phyloP scores from a whole-genome alignment of 2,113 vertebrate species.

The Empidonax alnorum region DNA sequence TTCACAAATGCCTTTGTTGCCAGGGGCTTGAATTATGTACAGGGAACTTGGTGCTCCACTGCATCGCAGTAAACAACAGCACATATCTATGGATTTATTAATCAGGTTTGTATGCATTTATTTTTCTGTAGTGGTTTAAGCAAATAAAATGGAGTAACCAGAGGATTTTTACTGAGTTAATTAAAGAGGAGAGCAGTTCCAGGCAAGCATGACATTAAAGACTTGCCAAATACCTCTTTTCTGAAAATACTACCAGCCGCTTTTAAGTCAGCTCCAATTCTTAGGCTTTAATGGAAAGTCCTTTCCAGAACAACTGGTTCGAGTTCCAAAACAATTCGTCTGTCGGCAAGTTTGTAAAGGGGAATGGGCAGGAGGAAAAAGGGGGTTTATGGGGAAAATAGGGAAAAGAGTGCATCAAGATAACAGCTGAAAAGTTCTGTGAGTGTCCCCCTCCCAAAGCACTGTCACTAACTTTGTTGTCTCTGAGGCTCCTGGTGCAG shows the following conservation, averaged over 20 bases:
- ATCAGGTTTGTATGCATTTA: not conserved
- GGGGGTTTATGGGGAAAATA: not conserved
- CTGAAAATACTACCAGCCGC: conserved; percentile 52
- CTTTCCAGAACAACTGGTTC: conserved; percentile 42
- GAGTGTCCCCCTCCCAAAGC: not conserved
- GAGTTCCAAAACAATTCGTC: conserved; percentile 25
- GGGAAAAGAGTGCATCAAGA: not conserved
- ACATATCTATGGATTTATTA: conserved; percentile 37
- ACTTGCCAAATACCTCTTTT: conserved; percentile 55
- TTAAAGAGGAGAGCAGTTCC: conserved; percentile 58
- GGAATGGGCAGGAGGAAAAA: not conserved
- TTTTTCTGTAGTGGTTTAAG: conserved; percentile 54
- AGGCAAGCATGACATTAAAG: conserved; percentile 63
- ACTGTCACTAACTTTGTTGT: not conserved
- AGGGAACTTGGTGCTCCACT: not conserved
- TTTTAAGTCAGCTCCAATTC: conserved; percentile 51
- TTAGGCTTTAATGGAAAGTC: conserved; percentile 38
- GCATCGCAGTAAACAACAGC: not conserved
- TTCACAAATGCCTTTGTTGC: conserved; percentile 1
- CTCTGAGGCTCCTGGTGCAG: not conserved
- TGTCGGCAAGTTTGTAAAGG: not conserved
- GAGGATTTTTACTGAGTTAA: conserved; percentile 57
- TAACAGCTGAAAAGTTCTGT: not conserved
- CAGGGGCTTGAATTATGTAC: not conserved
- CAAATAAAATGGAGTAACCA: conserved; percentile 50